Percentiles rank a stretch among this genome's conserved stretches.
Conservation (phyloP, 2,113 vertebrate species). For the Cettia cetti region DNA sequence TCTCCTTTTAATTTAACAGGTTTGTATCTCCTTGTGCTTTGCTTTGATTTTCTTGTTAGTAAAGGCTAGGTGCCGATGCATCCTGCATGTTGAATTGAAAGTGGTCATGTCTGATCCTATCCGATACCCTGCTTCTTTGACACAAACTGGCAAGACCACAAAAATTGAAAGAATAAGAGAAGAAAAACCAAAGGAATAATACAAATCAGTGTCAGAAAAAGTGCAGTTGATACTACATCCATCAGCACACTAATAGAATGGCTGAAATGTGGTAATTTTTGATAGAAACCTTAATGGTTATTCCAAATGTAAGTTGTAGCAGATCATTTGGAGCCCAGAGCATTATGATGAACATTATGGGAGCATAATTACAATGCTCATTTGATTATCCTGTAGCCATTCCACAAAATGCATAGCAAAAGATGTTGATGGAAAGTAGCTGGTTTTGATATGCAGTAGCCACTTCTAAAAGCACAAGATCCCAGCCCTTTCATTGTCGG, state of each 20-base stretch:
- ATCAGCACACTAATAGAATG: neutral
- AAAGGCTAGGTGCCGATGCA: neutral
- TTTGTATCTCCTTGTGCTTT: neutral
- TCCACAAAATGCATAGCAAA: neutral
- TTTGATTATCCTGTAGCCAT: neutral
- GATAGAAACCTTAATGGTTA: neutral
- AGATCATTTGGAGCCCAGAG: neutral
- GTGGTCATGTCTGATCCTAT: neutral
- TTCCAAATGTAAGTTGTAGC: neutral
- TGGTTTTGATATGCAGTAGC: neutral
- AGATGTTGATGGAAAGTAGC: neutral
- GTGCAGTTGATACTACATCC: neutral
- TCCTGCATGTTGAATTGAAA: neutral
- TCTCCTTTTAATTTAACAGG: neutral
- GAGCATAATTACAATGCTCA: neutral
- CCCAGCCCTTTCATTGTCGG: neutral
- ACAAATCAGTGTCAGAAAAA: neutral
- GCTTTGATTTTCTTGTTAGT: neutral
- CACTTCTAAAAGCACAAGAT: neutral
- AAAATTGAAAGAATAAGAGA: neutral
- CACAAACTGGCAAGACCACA: neutral
- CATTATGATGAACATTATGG: neutral
- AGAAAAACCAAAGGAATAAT: neutral
- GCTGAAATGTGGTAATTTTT: neutral
- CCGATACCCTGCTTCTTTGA: fast-evolving